Percentiles rank a stretch among this genome's conserved stretches.
These are phyloP conservation scores for Drosophila tropicalis DNA, from an alignment of 1,140 invertebrate species.

Conservation along the genomic window DNA sequence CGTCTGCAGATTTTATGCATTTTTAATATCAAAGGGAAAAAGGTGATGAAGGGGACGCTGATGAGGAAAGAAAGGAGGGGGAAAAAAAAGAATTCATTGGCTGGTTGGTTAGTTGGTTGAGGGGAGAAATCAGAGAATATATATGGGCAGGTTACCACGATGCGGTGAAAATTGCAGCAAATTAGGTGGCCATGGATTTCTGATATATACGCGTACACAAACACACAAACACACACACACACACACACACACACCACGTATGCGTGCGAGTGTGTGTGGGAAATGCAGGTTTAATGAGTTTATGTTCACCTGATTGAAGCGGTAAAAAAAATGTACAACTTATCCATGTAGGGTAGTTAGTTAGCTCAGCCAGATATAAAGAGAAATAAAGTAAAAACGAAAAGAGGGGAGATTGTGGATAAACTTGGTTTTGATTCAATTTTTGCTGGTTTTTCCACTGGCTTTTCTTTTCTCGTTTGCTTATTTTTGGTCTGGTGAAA, in stretches of 20 bases:
- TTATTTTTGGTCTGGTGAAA: slow-evolving; percentile 41
- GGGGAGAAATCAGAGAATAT: slow-evolving; percentile 7
- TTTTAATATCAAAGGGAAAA: slow-evolving; percentile 59
- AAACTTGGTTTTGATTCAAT: slow-evolving; percentile 53
- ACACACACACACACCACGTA: too few species aligned
- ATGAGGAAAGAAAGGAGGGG: neutral
- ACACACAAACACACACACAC: too few species aligned
- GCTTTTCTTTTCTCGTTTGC: slow-evolving; percentile 18
- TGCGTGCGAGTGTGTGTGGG: slow-evolving; percentile 13
- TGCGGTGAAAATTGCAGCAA: slow-evolving; percentile 73
- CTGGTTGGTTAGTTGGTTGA: neutral
- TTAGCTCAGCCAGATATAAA: slow-evolving; percentile 1
- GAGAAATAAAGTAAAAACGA: neutral
- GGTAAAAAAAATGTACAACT: slow-evolving; percentile 24
- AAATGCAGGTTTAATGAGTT: slow-evolving; percentile 18
- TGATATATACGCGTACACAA: neutral
- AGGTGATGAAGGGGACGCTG: slow-evolving; percentile 25
- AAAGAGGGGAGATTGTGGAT: slow-evolving; percentile 40
- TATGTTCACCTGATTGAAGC: slow-evolving; percentile 20
- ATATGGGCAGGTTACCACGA: slow-evolving; percentile 36
- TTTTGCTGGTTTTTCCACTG: slow-evolving; percentile 27
- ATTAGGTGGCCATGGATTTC: slow-evolving; percentile 63
- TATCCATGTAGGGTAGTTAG: slow-evolving; percentile 14
- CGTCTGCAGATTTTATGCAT: slow-evolving; percentile 64
- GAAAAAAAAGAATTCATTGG: neutral